A percentile compares a stretch with the other conserved stretches of the same genome.
Conservation (phyloP, 2,888 invertebrate species). For the Eudasyphora cyanicolor region DNA sequence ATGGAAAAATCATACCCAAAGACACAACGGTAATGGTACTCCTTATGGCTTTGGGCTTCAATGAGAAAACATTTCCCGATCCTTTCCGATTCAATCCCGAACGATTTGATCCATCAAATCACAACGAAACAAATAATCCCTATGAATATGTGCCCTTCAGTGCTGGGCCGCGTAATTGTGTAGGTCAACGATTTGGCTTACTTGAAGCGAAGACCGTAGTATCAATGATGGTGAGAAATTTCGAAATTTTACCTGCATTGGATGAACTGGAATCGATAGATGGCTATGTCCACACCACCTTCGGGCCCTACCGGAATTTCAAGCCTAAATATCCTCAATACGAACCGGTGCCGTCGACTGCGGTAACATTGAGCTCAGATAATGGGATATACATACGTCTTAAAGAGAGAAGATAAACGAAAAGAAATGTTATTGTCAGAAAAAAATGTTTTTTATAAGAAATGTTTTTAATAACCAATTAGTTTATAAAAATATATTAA, state of each 20-base stretch:
- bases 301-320: conserved; percentile 63
- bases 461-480: too few relatives aligned
- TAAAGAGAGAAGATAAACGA: too few relatives aligned
- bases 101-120: conserved; percentile 79
- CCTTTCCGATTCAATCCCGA: conserved; percentile 80
- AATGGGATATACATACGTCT: too few relatives aligned
- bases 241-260: conserved; percentile 77
- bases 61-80: conserved; percentile 74
- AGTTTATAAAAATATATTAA: too few relatives aligned
- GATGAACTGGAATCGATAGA: conserved; percentile 73
- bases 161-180: conserved; percentile 84
- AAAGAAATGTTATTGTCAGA: too few relatives aligned
- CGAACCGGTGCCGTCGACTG: too few relatives aligned
- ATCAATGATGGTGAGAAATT: conserved; percentile 81
- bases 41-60: conserved; percentile 73
- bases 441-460: too few relatives aligned
- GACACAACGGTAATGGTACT: conserved; percentile 71
- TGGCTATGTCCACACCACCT: conserved; percentile 69
- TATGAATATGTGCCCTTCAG: conserved; percentile 84
- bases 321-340: neutral
- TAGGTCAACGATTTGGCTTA: conserved; percentile 81
- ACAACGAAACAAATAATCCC: conserved; percentile 76
- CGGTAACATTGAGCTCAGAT: too few relatives aligned
- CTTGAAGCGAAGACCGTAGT: conserved; percentile 82
- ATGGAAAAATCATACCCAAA: conserved; percentile 74